Percentiles rank a stretch among this genome's conserved stretches.
These are phyloP conservation scores for Aepyceros melampus DNA, from an alignment of 2,113 vertebrate species.

Conservation along the genomic window DNA sequence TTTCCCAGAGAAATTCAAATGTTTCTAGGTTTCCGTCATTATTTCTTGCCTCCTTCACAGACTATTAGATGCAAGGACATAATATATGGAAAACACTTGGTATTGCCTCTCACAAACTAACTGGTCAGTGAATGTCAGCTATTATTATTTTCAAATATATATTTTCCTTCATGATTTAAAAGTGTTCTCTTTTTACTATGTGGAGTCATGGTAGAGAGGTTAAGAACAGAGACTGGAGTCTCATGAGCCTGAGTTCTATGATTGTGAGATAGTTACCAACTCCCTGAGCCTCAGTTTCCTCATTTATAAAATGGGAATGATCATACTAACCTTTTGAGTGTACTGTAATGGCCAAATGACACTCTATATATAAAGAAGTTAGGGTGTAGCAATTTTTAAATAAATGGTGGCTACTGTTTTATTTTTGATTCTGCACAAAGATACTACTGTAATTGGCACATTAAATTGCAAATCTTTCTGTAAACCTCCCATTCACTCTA, in stretches of 20 bases:
- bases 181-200: not conserved
- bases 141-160: conserved; percentile 2
- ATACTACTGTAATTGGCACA: not conserved
- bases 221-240: not conserved
- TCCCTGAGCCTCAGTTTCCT: not conserved
- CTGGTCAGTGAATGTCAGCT: not conserved
- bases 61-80: not conserved
- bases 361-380: not conserved
- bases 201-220: not conserved
- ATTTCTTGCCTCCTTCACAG: not conserved
- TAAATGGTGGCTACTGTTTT: not conserved
- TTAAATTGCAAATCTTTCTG: not conserved
- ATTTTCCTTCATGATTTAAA: not conserved
- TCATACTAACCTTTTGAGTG: not conserved
- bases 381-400: not conserved
- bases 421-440: conserved; percentile 7
- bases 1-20: not conserved
- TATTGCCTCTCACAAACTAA: not conserved
- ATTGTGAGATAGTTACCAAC: not conserved
- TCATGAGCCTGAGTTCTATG: not conserved
- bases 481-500: not conserved
- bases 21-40: not conserved
- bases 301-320: not conserved
- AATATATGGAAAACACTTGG: not conserved
- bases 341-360: not conserved